Conservation (phyloP, 1,140 invertebrate species). For the Philotrypesis tridentata region DNA sequence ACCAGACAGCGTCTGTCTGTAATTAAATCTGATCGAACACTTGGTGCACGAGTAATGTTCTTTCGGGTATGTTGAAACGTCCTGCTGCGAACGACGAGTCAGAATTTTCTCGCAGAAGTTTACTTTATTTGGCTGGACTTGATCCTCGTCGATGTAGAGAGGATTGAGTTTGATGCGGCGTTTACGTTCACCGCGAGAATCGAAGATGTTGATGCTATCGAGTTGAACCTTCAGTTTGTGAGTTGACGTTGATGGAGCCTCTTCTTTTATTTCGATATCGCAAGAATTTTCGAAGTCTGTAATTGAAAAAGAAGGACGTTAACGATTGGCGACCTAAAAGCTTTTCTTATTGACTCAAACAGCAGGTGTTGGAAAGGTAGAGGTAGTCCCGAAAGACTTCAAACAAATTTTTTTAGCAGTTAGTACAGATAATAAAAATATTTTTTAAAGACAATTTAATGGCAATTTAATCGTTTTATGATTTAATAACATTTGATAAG, state of each 20-base stretch:
- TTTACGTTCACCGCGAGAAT: neutral
- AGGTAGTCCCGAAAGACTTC: no score
- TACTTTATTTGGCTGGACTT: neutral
- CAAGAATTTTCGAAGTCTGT: neutral
- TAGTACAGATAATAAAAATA: no score
- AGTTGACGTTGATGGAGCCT: neutral
- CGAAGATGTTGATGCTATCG: neutral
- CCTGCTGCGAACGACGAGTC: no score
- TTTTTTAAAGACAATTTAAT: no score
- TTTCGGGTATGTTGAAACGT: no score
- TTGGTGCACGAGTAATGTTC: neutral
- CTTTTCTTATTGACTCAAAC: no score
- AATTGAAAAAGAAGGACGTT: neutral
- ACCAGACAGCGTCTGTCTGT: constrained; percentile 49
- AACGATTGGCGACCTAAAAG: neutral
- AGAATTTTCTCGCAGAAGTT: no score
- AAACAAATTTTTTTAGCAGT: no score
- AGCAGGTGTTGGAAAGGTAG: no score
- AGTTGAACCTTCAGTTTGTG: neutral
- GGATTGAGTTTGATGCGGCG: constrained; percentile 4
- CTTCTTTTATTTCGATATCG: constrained; percentile 5
- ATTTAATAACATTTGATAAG: no score
- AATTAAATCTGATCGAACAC: no score
- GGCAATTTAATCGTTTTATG: no score
- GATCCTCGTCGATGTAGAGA: constrained; percentile 26